Evolutionary conservation across 2,888 invertebrate species (phyloP).

Genomic region (Melieria picta): DNA sequence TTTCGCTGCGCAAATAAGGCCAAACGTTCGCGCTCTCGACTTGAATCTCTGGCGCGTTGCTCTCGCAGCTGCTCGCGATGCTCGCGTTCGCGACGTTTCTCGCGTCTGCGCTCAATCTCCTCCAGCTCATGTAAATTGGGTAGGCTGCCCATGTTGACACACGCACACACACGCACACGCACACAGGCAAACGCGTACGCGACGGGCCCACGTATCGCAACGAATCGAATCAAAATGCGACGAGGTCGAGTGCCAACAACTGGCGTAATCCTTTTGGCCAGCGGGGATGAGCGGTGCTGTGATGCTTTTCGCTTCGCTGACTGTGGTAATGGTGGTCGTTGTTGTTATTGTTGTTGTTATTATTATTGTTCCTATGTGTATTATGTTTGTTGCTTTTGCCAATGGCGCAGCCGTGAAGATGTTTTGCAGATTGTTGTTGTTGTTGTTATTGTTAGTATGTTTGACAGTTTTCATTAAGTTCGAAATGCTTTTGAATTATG

Average conservation of each 20-base stretch:
- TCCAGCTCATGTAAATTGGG: constrained; percentile 75
- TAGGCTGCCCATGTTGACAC: constrained; percentile 71
- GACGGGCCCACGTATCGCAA: no score
- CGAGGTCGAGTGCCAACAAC: no score
- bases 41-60: constrained; percentile 59
- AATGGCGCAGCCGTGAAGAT: no score
- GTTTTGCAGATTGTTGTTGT: no score
- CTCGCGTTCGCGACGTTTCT: constrained; percentile 57
- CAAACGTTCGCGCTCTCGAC: constrained; percentile 60
- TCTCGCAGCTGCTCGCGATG: constrained; percentile 56
- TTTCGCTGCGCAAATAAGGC: constrained; percentile 57
- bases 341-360: no score
- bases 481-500: not conserved
- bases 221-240: no score
- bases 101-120: constrained; percentile 61
- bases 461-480: constrained; percentile 16
- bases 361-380: no score
- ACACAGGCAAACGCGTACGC: no score
- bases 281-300: not conserved
- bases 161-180: not conserved
- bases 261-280: not conserved
- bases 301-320: not conserved
- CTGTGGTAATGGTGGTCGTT: no score
- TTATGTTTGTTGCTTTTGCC: no score
- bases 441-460: not conserved